Evolutionary conservation across 2,888 invertebrate genomes (phyloP).

Genomic region (Acanthosoma haemorrhoidale): DNA sequence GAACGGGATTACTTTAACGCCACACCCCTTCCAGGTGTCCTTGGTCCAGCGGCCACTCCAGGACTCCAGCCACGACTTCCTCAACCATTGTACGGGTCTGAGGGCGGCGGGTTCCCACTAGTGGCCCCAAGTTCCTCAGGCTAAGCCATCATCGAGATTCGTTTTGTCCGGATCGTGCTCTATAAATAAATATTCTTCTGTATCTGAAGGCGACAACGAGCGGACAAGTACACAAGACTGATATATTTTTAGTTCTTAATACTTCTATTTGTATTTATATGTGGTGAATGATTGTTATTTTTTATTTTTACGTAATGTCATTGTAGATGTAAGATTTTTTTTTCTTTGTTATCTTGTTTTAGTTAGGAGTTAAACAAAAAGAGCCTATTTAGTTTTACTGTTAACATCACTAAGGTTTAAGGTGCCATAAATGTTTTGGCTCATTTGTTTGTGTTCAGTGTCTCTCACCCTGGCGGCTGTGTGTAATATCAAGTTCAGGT

Average conservation of each 20-base stretch:
- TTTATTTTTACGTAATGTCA: not conserved
- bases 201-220: not conserved
- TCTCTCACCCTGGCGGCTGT: constrained; percentile 12
- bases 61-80: constrained; percentile 36
- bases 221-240: constrained; percentile 2
- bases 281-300: constrained; percentile 1
- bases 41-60: constrained; percentile 36
- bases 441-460: constrained; percentile 11
- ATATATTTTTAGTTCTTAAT: not conserved
- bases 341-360: too few relatives aligned
- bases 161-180: not conserved
- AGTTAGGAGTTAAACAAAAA: not conserved
- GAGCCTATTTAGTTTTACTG: not conserved
- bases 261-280: not conserved
- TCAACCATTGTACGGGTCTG: constrained; percentile 33
- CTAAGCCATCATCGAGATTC: not conserved
- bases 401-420: constrained; percentile 16
- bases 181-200: not conserved
- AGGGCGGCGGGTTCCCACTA: constrained; percentile 37
- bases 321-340: too few relatives aligned
- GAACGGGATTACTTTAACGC: constrained; percentile 78
- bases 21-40: constrained; percentile 70
- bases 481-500: constrained; percentile 11
- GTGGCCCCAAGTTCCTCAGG: not conserved
- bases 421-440: constrained; percentile 11